A percentile compares a stretch with the other conserved stretches of the same genome.
phyloP scores from a whole-genome alignment of 2,888 invertebrate species.

The Teleiodes luculella region DNA sequence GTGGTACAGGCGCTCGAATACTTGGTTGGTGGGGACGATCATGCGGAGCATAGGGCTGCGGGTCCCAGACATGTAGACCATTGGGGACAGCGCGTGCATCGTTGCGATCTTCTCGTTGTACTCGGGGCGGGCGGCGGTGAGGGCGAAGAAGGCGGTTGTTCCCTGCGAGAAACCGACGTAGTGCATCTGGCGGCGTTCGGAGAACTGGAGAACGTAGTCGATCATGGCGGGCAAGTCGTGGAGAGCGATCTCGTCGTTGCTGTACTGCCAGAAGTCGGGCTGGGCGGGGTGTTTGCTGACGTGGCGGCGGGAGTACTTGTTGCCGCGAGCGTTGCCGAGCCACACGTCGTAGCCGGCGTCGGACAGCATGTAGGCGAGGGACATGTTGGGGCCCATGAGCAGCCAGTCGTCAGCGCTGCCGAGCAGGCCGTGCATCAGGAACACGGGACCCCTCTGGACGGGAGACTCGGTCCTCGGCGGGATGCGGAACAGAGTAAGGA shows the following conservation, averaged over 20 bases:
- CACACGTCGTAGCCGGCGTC: conserved; percentile 69
- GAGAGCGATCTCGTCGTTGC: conserved; percentile 64
- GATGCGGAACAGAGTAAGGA: conserved; percentile 63
- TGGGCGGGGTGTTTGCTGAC: conserved; percentile 55
- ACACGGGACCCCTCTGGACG: conserved; percentile 57
- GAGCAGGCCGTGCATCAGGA: conserved; percentile 82
- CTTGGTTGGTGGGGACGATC: conserved; percentile 54
- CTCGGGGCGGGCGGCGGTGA: conserved; percentile 50
- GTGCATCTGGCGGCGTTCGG: conserved; percentile 53
- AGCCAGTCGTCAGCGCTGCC: conserved; percentile 84
- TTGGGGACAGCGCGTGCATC: conserved; percentile 65
- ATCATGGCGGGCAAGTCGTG: conserved; percentile 69
- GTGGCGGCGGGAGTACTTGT: conserved; percentile 58
- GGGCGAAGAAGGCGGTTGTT: conserved; percentile 56
- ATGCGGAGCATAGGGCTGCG: conserved; percentile 66
- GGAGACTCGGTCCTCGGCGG: conserved; percentile 42
- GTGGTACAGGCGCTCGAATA: conserved; percentile 39
- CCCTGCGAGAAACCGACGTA: conserved; percentile 64
- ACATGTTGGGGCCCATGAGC: conserved; percentile 79
- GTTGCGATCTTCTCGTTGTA: conserved; percentile 60
- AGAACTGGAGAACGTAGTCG: conserved; percentile 51
- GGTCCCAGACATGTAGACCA: conserved; percentile 63
- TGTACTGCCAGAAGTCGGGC: conserved; percentile 66
- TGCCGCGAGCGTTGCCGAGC: conserved; percentile 68
- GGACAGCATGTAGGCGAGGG: conserved; percentile 58